phyloP scores from a whole-genome alignment of 2,888 invertebrate genomes.

The Octonoba sinensis region DNA sequence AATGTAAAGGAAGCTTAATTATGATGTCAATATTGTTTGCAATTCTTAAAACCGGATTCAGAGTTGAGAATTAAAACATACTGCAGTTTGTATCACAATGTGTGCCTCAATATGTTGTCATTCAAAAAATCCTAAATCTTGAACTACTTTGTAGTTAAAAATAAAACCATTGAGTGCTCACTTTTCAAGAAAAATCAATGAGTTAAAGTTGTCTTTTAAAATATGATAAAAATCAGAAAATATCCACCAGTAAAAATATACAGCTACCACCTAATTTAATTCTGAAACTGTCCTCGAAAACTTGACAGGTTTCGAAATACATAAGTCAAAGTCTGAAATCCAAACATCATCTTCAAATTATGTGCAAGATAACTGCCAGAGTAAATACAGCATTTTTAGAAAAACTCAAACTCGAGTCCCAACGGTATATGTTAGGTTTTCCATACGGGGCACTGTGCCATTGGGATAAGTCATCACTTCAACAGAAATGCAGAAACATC shows the following conservation, averaged over 20 bases:
- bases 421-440: not conserved
- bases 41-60: too few species aligned
- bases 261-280: not conserved
- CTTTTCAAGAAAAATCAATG: too few species aligned
- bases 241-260: not conserved
- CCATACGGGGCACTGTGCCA: not conserved
- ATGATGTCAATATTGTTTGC: too few species aligned
- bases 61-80: too few species aligned
- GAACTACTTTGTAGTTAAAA: too few species aligned
- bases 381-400: conserved; percentile 24
- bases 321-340: conserved; percentile 16
- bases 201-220: not conserved
- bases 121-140: too few species aligned
- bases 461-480: conserved; percentile 35
- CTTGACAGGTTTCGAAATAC: not conserved
- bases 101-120: too few species aligned
- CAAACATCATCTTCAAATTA: conserved; percentile 26
- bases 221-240: not conserved
- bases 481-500: conserved; percentile 52
- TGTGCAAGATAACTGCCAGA: conserved; percentile 13
- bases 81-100: too few species aligned
- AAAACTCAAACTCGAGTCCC: conserved; percentile 16
- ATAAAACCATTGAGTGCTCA: not conserved
- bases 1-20: too few species aligned
- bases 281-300: too few species aligned